These are phyloP conservation scores for Kuschelorhynchus macadamiae DNA, from an alignment of 2,888 invertebrate species.

Conservation along the genomic window DNA sequence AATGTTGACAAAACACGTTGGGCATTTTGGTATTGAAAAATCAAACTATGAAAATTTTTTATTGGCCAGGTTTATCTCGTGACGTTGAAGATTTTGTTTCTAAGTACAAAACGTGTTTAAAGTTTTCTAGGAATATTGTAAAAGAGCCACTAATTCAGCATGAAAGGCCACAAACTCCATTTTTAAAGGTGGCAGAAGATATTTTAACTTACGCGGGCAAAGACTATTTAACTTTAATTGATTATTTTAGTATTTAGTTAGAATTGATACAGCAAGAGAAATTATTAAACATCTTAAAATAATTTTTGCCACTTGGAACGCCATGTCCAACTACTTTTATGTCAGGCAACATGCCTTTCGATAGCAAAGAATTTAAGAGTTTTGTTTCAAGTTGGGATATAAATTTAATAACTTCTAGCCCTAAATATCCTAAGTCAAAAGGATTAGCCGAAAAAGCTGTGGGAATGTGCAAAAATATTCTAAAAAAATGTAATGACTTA, in stretches of 20 bases:
- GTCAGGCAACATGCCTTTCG: constrained; percentile 53
- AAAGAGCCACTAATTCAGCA: neutral
- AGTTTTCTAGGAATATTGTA: neutral
- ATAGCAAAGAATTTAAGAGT: constrained; percentile 46
- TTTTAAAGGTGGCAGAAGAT: constrained; percentile 44
- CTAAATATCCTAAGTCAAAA: constrained; percentile 49
- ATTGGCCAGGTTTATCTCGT: too few species aligned
- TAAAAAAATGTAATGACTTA: constrained; percentile 32
- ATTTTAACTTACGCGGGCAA: constrained; percentile 34
- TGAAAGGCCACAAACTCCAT: neutral
- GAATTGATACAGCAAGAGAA: constrained; percentile 27
- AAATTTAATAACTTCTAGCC: constrained; percentile 47
- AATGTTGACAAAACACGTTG: neutral
- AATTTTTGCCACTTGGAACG: constrained; percentile 27
- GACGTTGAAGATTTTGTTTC: neutral
- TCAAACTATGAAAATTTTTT: neutral
- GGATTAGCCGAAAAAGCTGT: constrained; percentile 51
- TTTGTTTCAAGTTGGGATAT: constrained; percentile 50
- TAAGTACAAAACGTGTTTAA: neutral
- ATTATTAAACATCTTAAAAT: constrained; percentile 24
- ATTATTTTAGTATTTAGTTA: constrained; percentile 48
- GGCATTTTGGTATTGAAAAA: neutral
- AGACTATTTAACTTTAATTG: constrained; percentile 45
- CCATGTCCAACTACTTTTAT: constrained; percentile 45
- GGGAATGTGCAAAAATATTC: constrained; percentile 46